These are phyloP conservation scores for Sardinella longiceps DNA, from an alignment of 2,797 vertebrate genomes.

Conservation along the genomic window DNA sequence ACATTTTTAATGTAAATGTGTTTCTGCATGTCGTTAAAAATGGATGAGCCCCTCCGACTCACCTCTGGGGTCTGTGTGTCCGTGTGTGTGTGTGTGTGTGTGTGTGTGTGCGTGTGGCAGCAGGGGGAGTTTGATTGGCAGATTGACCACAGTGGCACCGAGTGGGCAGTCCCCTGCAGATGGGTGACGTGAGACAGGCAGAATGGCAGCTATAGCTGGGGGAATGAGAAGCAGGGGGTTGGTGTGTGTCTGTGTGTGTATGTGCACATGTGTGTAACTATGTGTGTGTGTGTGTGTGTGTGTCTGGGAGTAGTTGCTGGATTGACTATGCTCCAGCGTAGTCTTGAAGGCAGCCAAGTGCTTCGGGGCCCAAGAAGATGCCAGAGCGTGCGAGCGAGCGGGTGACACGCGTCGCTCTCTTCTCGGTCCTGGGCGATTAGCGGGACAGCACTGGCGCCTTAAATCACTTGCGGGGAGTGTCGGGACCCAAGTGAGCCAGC, in stretches of 20 bases:
- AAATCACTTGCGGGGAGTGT: constrained; percentile 63
- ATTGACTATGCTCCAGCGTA: constrained; percentile 33
- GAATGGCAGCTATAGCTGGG: background rate
- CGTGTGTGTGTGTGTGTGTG: constrained; percentile 43
- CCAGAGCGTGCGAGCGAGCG: background rate
- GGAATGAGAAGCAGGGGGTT: background rate
- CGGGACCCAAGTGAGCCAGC: constrained; percentile 62
- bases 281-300: constrained; percentile 2
- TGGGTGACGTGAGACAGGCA: constrained; percentile 13
- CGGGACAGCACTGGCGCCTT: constrained; percentile 62
- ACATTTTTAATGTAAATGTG: constrained; percentile 83
- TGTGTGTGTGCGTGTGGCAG: background rate
- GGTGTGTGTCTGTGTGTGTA: background rate
- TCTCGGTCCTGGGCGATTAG: constrained; percentile 63
- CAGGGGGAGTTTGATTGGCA: constrained; percentile 21
- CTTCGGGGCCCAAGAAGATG: constrained; percentile 39
- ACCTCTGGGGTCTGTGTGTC: constrained; percentile 48
- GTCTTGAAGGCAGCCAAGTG: constrained; percentile 38
- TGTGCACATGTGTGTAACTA: background rate
- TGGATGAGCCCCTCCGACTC: constrained; percentile 69
- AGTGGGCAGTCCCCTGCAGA: constrained; percentile 26
- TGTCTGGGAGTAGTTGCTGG: background rate
- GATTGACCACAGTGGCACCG: constrained; percentile 45
- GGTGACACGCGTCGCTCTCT: background rate
- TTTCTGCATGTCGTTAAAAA: constrained; percentile 81